Percentiles rank a stretch among this genome's conserved stretches.
phyloP scores from a whole-genome alignment of 2,113 vertebrate species.

The Cinclus cinclus region DNA sequence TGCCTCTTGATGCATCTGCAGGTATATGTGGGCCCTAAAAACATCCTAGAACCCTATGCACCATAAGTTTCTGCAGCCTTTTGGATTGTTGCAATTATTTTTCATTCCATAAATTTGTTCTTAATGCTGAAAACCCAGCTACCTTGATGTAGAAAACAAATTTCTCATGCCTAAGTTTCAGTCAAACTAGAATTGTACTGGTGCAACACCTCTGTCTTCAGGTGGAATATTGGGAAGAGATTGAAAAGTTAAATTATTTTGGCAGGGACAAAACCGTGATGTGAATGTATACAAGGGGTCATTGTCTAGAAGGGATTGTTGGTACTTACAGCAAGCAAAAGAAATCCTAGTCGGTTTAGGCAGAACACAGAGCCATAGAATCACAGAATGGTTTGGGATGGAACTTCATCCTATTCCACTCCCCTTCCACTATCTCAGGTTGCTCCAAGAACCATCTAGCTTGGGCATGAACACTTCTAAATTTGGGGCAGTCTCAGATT shows the following conservation, averaged over 20 bases:
- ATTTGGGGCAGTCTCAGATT: background rate
- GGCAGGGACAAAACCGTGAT: background rate
- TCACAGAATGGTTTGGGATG: background rate
- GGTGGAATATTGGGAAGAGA: background rate
- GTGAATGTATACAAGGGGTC: background rate
- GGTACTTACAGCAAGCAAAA: background rate
- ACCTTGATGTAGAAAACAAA: background rate
- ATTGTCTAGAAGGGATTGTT: background rate
- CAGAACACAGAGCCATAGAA: background rate
- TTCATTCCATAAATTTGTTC: background rate
- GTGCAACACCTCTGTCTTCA: background rate
- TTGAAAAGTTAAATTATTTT: background rate
- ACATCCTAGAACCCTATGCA: background rate
- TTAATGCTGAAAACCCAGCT: background rate
- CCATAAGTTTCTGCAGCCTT: background rate
- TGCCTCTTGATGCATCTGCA: background rate
- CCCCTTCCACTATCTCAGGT: background rate
- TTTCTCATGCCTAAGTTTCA: fast-evolving
- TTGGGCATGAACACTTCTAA: background rate
- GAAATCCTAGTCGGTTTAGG: background rate
- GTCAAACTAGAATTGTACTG: background rate
- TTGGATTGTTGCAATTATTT: background rate
- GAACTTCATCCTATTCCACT: background rate
- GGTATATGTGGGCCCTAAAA: background rate
- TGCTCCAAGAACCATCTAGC: background rate